Percentiles rank a stretch among this genome's conserved stretches.
phyloP scores from a whole-genome alignment of 2,797 vertebrate genomes.

The Neomorphus geoffroyi region DNA sequence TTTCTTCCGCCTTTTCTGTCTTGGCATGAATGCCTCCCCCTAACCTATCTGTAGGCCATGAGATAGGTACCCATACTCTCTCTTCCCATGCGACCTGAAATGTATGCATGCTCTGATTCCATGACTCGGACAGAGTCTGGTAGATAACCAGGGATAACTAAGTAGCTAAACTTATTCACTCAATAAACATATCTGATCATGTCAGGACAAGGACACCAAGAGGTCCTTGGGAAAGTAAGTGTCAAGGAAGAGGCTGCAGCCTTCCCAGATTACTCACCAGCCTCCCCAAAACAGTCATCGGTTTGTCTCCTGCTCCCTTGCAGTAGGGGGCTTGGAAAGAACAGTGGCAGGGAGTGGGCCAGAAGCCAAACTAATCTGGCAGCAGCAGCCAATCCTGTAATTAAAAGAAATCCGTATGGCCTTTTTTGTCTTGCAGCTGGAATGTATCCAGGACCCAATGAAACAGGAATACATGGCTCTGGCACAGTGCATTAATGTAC shows the following conservation, averaged over 20 bases:
- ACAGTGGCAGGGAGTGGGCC: not conserved
- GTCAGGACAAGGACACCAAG: not conserved
- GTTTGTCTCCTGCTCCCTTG: not conserved
- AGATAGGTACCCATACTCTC: not conserved
- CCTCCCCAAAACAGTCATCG: not conserved
- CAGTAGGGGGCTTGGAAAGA: not conserved
- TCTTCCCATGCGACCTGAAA: not conserved
- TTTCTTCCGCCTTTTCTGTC: not conserved
- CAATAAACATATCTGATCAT: fast-evolving
- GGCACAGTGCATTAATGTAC: not conserved
- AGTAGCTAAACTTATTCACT: not conserved
- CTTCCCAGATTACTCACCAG: not conserved
- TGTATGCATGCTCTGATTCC: not conserved
- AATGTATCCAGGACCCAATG: not conserved
- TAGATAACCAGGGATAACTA: not conserved
- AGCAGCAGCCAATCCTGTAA: not conserved
- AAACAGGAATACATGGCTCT: not conserved
- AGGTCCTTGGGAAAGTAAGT: not conserved
- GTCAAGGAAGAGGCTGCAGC: not conserved
- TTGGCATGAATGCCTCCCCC: not conserved
- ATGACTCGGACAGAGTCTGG: not conserved
- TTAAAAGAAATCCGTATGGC: not conserved
- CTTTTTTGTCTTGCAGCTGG: not conserved
- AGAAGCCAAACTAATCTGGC: not conserved
- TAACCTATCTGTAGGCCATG: fast-evolving